These are phyloP conservation scores for Brachyptera putata DNA, from an alignment of 2,888 invertebrate species.

Conservation along the genomic window DNA sequence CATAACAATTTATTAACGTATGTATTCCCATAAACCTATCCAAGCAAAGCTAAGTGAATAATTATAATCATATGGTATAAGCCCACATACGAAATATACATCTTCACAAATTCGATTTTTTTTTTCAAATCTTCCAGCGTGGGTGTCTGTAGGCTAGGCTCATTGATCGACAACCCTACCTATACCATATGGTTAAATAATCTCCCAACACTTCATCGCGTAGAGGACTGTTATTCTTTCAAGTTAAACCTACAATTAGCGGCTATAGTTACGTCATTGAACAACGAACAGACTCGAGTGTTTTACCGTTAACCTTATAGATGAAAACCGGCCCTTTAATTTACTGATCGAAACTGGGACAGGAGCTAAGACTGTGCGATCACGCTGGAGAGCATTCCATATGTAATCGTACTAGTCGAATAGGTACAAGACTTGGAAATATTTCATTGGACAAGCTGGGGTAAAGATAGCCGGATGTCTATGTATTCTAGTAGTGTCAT, in stretches of 20 bases:
- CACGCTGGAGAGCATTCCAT: not conserved
- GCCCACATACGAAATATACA: no score
- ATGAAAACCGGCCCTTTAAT: constrained; percentile 18
- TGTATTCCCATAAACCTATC: no score
- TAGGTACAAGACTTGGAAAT: no score
- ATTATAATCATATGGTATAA: no score
- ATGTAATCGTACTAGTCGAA: constrained; percentile 3
- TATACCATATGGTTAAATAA: constrained; percentile 1
- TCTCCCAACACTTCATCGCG: constrained; percentile 8
- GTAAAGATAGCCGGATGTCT: no score
- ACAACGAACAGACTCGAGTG: not conserved
- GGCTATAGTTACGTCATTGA: not conserved
- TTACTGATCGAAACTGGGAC: constrained; percentile 19
- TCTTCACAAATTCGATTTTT: no score
- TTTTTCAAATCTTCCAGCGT: no score
- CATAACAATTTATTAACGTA: no score
- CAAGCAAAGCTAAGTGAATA: no score
- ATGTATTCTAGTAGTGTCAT: no score
- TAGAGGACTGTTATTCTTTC: constrained; percentile 14
- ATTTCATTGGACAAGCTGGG: no score
- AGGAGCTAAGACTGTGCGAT: constrained; percentile 8
- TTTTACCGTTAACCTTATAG: constrained; percentile 13
- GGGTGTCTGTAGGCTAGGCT: not conserved
- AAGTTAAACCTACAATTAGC: constrained; percentile 20
- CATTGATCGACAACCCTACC: not conserved